Evolutionary conservation across 2,797 vertebrate species (phyloP).

Genomic region (Carduelis carduelis): DNA sequence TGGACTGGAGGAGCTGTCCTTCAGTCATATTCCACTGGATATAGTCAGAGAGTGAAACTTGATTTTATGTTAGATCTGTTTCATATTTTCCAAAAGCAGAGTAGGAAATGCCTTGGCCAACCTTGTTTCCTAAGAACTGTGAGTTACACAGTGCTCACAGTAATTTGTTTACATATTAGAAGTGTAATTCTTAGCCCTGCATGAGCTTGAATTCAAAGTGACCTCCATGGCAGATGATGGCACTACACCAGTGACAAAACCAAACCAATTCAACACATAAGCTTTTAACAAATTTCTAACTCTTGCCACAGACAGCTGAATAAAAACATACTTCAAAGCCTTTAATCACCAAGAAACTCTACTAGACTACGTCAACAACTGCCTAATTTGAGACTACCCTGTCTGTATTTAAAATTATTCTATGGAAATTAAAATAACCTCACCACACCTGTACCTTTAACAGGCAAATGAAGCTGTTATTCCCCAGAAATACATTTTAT

Average conservation of each 20-base stretch:
- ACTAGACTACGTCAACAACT: background rate
- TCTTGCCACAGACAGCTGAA: background rate
- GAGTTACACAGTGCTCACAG: background rate
- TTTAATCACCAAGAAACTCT: background rate
- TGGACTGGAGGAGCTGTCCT: background rate
- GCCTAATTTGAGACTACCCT: slow-evolving; percentile 27
- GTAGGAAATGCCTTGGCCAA: background rate
- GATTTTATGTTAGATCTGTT: background rate
- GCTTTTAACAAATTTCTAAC: background rate
- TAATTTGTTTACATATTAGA: background rate
- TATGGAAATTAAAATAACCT: slow-evolving; percentile 13
- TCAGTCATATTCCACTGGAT: background rate
- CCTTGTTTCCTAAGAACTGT: background rate
- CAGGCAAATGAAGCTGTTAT: slow-evolving; percentile 9
- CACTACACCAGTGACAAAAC: background rate
- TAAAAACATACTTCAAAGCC: background rate
- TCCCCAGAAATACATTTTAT: background rate
- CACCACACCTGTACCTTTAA: slow-evolving; percentile 9
- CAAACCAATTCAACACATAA: background rate
- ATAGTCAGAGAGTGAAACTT: background rate
- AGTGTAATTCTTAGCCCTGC: background rate
- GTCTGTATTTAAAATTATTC: background rate
- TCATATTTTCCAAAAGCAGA: background rate
- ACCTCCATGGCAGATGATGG: background rate
- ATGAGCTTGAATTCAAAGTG: background rate